These are phyloP conservation scores for Mustela lutreola DNA, from an alignment of 2,113 vertebrate species.

Conservation along the genomic window DNA sequence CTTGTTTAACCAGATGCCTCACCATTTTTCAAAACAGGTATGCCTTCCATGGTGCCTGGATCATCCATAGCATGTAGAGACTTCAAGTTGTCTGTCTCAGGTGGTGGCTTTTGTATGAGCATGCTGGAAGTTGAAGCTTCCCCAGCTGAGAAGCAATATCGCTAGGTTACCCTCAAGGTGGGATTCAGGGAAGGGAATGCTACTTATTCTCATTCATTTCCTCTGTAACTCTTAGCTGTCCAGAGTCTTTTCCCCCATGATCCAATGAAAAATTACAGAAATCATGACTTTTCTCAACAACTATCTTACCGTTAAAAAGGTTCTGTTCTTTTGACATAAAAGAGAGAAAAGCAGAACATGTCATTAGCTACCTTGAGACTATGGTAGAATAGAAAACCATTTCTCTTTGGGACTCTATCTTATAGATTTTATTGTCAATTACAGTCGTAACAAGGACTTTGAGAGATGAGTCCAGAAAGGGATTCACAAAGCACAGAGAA, in stretches of 20 bases:
- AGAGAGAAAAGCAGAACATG: background rate
- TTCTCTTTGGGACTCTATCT: slow-evolving; percentile 28
- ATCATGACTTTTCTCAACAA: background rate
- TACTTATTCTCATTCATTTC: slow-evolving; percentile 39
- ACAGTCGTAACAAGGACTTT: slow-evolving; percentile 24
- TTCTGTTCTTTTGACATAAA: slow-evolving; percentile 15
- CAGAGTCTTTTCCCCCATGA: background rate
- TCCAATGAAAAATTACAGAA: slow-evolving; percentile 48
- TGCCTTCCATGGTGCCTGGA: slow-evolving; percentile 14
- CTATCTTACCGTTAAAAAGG: slow-evolving; percentile 10
- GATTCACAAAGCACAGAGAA: slow-evolving; percentile 35
- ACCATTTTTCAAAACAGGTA: slow-evolving; percentile 65
- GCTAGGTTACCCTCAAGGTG: slow-evolving; percentile 51
- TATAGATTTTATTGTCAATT: background rate
- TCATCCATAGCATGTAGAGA: background rate
- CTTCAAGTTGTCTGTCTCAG: slow-evolving; percentile 21
- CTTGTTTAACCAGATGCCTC: slow-evolving; percentile 55
- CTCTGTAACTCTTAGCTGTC: background rate
- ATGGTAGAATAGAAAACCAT: background rate
- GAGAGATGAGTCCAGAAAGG: background rate
- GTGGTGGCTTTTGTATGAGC: slow-evolving; percentile 43
- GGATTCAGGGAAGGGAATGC: background rate
- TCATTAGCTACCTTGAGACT: slow-evolving; percentile 1
- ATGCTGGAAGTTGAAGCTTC: slow-evolving; percentile 71
- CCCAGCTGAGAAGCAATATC: slow-evolving; percentile 68